Conservation (phyloP, 2,113 vertebrate genomes). For the Eulemur rufifrons region DNA sequence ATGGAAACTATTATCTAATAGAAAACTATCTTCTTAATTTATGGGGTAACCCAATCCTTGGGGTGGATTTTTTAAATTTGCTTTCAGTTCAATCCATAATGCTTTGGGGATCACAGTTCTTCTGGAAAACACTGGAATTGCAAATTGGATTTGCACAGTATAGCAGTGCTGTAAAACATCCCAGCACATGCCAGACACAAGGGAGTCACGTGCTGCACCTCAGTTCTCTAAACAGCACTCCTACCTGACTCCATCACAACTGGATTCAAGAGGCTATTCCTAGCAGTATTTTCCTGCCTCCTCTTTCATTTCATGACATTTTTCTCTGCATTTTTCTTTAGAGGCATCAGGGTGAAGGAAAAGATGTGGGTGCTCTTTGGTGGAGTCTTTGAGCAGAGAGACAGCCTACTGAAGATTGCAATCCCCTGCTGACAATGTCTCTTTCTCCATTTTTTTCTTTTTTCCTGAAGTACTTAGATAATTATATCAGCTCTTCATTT, state of each 20-base stretch:
- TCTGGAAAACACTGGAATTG: background rate
- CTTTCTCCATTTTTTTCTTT: background rate
- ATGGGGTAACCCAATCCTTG: background rate
- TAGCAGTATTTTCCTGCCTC: background rate
- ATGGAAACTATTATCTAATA: background rate
- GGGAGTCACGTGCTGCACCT: background rate
- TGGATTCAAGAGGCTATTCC: background rate
- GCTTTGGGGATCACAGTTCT: background rate
- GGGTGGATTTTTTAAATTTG: background rate
- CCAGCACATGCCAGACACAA: background rate
- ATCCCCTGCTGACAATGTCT: background rate
- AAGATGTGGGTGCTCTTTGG: background rate
- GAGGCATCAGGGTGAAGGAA: background rate
- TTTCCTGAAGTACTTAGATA: background rate
- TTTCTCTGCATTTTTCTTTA: background rate
- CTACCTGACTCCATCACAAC: background rate
- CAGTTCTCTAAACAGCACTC: background rate
- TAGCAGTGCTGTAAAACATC: background rate
- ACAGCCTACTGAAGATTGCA: background rate
- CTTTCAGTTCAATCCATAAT: background rate
- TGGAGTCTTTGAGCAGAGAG: background rate
- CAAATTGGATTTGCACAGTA: background rate
- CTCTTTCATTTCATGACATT: background rate
- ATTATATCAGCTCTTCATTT: constrained; percentile 5
- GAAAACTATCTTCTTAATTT: background rate